phyloP scores from a whole-genome alignment of 2,113 vertebrate species.

The Xiphorhynchus elegans region DNA sequence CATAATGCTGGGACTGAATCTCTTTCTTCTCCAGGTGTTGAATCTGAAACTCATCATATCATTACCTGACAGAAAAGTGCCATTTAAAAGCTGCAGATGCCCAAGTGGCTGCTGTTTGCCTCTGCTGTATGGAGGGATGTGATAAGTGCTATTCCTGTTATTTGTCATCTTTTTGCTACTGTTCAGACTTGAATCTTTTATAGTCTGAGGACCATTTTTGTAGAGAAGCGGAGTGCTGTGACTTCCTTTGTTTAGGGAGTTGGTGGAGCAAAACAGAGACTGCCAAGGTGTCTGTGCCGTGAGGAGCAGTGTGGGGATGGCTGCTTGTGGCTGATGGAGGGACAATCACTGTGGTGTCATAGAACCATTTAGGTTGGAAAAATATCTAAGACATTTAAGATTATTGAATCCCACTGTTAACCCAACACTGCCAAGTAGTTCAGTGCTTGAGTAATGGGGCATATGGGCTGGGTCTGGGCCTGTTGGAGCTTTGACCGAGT shows the following conservation, averaged over 20 bases:
- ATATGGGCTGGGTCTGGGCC: background rate
- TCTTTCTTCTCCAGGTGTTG: background rate
- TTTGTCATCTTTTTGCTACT: background rate
- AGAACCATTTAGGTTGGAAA: background rate
- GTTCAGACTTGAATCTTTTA: background rate
- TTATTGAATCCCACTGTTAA: background rate
- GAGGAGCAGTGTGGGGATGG: background rate
- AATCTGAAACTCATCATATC: background rate
- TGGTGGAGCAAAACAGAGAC: background rate
- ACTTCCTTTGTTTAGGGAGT: background rate
- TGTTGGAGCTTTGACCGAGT: background rate
- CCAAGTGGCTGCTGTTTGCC: background rate
- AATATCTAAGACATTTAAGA: background rate
- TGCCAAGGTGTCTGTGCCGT: background rate
- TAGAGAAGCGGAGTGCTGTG: background rate
- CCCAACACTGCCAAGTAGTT: background rate
- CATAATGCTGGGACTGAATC: background rate
- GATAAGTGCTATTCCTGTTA: background rate
- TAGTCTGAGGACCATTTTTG: background rate
- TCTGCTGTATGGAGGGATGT: background rate
- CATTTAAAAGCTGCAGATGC: background rate
- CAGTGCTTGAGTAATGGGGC: rapidly evolving
- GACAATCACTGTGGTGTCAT: background rate
- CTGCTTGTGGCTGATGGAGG: background rate
- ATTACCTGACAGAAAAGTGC: background rate